A percentile compares a stretch with the other conserved stretches of the same genome.
Evolutionary conservation across 2,888 invertebrate genomes (phyloP).

Genomic region (Nemotelus nigrinus): DNA sequence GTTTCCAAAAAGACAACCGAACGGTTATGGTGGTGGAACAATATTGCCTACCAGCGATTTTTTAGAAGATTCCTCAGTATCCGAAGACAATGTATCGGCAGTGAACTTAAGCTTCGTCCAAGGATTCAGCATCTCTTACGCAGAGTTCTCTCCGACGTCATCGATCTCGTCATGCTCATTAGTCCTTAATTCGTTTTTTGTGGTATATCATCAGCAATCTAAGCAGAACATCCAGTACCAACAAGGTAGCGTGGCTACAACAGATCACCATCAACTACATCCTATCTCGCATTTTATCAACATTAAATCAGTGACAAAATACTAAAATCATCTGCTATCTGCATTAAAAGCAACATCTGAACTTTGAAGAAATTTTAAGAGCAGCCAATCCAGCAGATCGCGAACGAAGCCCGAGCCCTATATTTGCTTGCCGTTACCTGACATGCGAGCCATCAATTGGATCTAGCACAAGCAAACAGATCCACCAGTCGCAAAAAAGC

Average conservation of each 20-base stretch:
- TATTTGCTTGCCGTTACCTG: no score
- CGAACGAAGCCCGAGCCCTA: no score
- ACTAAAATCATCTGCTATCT: conserved; percentile 52
- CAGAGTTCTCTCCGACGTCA: conserved; percentile 44
- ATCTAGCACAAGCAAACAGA: no score
- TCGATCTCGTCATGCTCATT: conserved; percentile 16
- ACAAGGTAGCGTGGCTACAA: conserved; percentile 38
- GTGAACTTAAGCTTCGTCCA: conserved; percentile 60
- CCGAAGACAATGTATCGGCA: conserved; percentile 64
- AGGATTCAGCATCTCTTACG: conserved; percentile 50
- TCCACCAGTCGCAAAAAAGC: no score
- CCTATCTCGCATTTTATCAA: conserved; percentile 45
- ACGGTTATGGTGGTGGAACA: conserved; percentile 13
- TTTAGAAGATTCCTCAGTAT: conserved; percentile 67
- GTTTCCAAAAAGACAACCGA: conserved; percentile 46
- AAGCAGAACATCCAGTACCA: conserved; percentile 28
- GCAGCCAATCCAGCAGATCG: no score
- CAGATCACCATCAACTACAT: conserved; percentile 41
- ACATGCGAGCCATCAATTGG: no score
- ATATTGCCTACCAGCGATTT: conserved; percentile 68
- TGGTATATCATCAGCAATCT: conserved; percentile 29
- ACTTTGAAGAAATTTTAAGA: no score
- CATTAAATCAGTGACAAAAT: conserved; percentile 47
- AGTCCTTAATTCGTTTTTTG: conserved; percentile 7
- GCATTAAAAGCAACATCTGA: conserved; percentile 2